Evolutionary conservation across 1,140 invertebrate species (phyloP).

Genomic region (Diprion similis): DNA sequence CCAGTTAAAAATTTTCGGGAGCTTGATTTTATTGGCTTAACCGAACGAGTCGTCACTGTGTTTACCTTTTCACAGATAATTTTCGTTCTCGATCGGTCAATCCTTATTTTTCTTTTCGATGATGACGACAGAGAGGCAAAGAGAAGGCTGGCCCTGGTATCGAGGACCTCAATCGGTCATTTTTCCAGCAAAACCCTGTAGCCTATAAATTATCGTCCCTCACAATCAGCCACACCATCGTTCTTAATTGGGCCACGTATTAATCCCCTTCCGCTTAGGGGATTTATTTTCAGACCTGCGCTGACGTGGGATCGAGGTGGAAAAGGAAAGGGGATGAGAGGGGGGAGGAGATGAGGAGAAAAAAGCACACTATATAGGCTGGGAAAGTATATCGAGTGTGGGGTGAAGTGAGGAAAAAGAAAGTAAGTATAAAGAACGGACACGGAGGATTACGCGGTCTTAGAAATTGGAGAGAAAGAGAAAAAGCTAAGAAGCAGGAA

Average conservation of each 20-base stretch:
- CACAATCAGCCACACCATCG: slow-evolving; percentile 1
- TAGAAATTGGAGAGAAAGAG: background rate
- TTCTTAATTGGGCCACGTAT: slow-evolving; percentile 7
- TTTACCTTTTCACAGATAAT: background rate
- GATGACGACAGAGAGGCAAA: too few species aligned
- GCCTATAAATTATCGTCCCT: slow-evolving; percentile 1
- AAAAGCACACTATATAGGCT: too few species aligned
- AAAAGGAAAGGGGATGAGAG: background rate
- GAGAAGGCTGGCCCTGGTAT: too few species aligned
- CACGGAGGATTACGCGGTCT: slow-evolving; percentile 1
- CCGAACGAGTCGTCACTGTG: background rate
- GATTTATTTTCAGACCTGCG: background rate
- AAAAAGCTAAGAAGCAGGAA: too few species aligned
- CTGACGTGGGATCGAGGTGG: background rate
- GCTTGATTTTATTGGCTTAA: background rate
- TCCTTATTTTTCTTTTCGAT: too few species aligned
- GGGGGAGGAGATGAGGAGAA: too few species aligned
- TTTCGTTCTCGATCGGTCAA: background rate
- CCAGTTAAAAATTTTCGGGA: background rate
- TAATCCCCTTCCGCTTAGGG: slow-evolving; percentile 2
- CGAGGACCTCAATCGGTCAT: background rate
- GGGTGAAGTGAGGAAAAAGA: background rate
- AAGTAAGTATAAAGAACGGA: background rate
- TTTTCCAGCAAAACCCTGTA: background rate
- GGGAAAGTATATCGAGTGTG: too few species aligned